Evolutionary conservation across 2,888 invertebrate genomes (phyloP), one percentile per base, ranked within the genome.

Genomic region (Leucoma salicis): DNA sequence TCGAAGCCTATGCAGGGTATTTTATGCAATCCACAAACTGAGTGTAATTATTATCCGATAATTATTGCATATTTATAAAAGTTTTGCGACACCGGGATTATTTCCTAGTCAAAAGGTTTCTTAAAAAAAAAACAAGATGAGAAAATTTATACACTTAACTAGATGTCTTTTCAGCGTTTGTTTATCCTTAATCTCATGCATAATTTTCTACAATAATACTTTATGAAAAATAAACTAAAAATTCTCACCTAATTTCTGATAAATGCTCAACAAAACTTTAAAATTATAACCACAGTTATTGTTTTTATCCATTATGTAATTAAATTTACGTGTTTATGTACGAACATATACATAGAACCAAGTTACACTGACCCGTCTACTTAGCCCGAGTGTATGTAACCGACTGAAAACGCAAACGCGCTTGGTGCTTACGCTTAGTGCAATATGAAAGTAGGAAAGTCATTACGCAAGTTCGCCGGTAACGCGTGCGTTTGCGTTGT

Each of bases 401-500:
- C 46, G 51, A 61, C 61, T 61, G 61, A 63, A 63, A 59, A 56
- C 60, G 45, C 39, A 44, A 55, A 59, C 63, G 44, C 46, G 42
- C 37, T 11, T 5, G n/a, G 46, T 37, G 42, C 49, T 53, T 59
- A 42, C 46, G 42, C 39, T 8, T 14, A 40, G 60, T 59, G 53
- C 60, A 40, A 53, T 59, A 56, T 53, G 60, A 59, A 61, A 61
- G 63, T 56, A 56, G 50, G 63, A 59, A 61, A 61, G 61, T 56
- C 32, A 50, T 56, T 56, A 51, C 48, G 46, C 52, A 60, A 56
- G 36, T 42, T 31, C 38, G 41, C 42, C 42, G 56, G 36, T 53
- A 63, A 53, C 59, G 60, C 55, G 60, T 53, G 63, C 53, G 63
- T 49, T 63, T 39, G 43, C 46, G 50, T 59, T 58, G 45, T 59